Conservation (phyloP, 2,888 invertebrate species). For the Cerastis leucographa region DNA sequence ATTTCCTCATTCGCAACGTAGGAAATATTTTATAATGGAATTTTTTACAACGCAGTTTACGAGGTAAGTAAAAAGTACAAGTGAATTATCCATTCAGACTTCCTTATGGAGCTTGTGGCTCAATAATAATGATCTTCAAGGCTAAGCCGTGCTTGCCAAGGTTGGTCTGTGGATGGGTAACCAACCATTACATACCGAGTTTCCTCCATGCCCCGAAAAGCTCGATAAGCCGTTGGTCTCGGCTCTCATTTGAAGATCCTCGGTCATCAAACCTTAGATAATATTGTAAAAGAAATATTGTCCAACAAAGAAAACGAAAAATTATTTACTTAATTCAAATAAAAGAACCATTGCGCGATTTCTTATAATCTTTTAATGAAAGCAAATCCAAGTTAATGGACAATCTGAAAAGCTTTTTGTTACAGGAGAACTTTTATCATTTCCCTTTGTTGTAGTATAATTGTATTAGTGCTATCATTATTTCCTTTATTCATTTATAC, state of each 20-base stretch:
- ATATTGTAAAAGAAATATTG: not conserved
- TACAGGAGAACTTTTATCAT: not conserved
- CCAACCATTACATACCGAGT: no score
- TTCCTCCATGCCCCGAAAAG: no score
- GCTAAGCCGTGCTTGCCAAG: not conserved
- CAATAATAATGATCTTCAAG: not conserved
- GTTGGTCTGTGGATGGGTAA: not conserved
- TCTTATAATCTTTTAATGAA: constrained; percentile 10
- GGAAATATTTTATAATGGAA: not conserved
- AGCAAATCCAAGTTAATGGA: not conserved
- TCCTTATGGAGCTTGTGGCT: not conserved
- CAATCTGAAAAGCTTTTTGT: constrained; percentile 9
- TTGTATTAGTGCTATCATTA: not conserved
- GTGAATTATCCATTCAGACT: not conserved
- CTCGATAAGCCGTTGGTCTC: no score
- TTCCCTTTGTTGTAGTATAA: not conserved
- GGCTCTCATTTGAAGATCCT: no score
- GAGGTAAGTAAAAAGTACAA: not conserved
- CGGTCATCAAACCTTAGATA: no score
- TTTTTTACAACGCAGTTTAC: not conserved
- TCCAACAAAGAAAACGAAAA: not conserved
- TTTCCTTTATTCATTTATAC: no score
- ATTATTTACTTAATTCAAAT: not conserved
- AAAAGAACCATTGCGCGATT: not conserved
- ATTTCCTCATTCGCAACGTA: constrained; percentile 25